Conservation (phyloP, 2,797 vertebrate species). For the Xenops minutus region DNA sequence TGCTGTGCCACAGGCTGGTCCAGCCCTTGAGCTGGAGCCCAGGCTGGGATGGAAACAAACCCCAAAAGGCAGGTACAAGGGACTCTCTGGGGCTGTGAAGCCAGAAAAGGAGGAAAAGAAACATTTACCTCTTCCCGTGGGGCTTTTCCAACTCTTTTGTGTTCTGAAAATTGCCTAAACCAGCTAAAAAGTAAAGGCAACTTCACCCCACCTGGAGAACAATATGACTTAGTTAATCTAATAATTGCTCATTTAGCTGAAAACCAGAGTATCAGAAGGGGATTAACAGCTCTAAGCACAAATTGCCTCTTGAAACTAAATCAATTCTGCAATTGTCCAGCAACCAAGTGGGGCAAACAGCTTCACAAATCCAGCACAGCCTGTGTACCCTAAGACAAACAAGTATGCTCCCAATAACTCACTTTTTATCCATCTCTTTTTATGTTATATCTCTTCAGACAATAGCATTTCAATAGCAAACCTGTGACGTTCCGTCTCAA, state of each 20-base stretch:
- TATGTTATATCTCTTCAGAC: background rate
- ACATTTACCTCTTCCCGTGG: background rate
- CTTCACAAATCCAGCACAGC: background rate
- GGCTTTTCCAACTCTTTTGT: background rate
- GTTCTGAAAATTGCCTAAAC: background rate
- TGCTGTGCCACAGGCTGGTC: too few species aligned
- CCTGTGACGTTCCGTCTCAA: background rate
- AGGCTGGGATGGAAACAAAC: background rate
- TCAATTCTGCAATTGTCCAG: background rate
- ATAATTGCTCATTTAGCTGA: background rate
- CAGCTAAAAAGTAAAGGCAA: background rate
- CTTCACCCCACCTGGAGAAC: background rate
- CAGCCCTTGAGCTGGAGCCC: background rate
- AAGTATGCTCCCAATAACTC: background rate
- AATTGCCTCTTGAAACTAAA: background rate
- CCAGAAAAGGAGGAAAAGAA: background rate
- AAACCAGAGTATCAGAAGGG: background rate
- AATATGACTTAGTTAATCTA: background rate
- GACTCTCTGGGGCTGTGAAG: background rate
- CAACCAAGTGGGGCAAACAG: background rate
- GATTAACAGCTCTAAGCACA: background rate
- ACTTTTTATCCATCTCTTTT: background rate
- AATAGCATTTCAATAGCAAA: background rate
- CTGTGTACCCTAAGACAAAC: background rate
- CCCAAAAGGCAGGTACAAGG: background rate